Percentiles rank a stretch among this genome's conserved stretches.
phyloP scores from a whole-genome alignment of 2,888 invertebrate genomes.

The Actias luna region DNA sequence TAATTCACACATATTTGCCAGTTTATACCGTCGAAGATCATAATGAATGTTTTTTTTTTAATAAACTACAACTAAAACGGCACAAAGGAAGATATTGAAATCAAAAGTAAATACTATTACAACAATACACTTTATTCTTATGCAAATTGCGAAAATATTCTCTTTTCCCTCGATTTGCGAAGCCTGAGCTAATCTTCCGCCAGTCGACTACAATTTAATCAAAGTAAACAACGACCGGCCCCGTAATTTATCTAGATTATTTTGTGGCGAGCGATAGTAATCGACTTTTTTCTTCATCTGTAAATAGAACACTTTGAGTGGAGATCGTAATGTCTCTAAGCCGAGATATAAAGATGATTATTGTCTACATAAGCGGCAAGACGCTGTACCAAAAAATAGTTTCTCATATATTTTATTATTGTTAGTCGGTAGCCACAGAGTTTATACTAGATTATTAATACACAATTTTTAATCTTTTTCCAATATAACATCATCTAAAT shows the following conservation, averaged over 20 bases:
- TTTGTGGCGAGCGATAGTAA: slow-evolving; percentile 76
- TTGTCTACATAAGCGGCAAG: slow-evolving; percentile 59
- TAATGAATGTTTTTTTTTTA: not conserved
- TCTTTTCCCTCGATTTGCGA: slow-evolving; percentile 76
- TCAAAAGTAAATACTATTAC: slow-evolving; percentile 24
- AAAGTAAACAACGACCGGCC: slow-evolving; percentile 77
- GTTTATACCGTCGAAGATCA: not conserved
- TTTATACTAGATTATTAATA: not conserved
- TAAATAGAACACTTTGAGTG: slow-evolving; percentile 44
- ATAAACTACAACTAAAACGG: not conserved
- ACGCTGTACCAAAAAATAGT: slow-evolving; percentile 47
- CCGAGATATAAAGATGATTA: slow-evolving; percentile 61
- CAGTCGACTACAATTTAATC: slow-evolving; percentile 82
- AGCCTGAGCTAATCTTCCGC: slow-evolving; percentile 77
- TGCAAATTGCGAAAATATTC: slow-evolving; percentile 76
- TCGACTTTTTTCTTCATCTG: slow-evolving; percentile 73
- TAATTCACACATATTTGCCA: too few relatives aligned
- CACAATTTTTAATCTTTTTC: not conserved
- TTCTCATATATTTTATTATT: slow-evolving; percentile 36
- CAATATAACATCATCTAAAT: not conserved
- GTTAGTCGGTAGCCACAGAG: not conserved
- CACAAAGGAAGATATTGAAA: not conserved
- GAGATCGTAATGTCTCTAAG: slow-evolving; percentile 57
- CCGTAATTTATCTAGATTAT: slow-evolving; percentile 81
- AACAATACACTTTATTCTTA: slow-evolving; percentile 70